Conservation (phyloP, 2,113 vertebrate species). For the Pedionomus torquatus region DNA sequence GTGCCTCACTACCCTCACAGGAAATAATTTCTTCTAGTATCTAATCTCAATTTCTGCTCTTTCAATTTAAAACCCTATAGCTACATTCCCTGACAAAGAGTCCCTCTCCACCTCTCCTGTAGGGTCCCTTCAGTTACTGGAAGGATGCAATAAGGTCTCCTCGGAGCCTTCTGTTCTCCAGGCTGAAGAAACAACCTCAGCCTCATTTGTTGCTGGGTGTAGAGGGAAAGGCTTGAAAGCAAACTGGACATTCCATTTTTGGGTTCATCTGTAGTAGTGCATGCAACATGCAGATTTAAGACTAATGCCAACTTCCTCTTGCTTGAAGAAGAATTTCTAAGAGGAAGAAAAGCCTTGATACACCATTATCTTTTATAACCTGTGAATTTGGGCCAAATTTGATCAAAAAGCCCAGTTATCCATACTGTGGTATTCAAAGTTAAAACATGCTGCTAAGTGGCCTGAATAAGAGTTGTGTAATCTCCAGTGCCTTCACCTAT, state of each 20-base stretch:
- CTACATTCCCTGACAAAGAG: no score
- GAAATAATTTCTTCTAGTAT: no score
- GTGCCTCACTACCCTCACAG: no score
- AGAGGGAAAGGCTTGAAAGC: not conserved
- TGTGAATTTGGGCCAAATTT: not conserved
- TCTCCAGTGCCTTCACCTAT: not conserved
- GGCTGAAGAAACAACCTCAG: not conserved
- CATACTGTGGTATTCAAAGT: not conserved
- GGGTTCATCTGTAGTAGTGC: not conserved
- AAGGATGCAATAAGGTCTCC: no score
- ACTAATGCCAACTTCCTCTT: not conserved
- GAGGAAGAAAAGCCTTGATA: not conserved
- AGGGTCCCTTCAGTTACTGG: no score
- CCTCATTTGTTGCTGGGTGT: not conserved
- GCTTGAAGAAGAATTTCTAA: not conserved
- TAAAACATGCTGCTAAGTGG: not conserved
- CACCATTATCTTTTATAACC: not conserved
- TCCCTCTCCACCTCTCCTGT: no score
- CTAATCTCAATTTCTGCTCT: no score
- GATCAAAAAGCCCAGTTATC: not conserved
- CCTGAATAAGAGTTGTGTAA: not conserved
- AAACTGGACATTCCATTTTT: not conserved
- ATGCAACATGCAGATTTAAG: not conserved
- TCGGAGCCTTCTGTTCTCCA: no score
- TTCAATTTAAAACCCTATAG: no score